Evolutionary conservation across 2,797 vertebrate species (phyloP).

Genomic region (Sandelia bainsii): DNA sequence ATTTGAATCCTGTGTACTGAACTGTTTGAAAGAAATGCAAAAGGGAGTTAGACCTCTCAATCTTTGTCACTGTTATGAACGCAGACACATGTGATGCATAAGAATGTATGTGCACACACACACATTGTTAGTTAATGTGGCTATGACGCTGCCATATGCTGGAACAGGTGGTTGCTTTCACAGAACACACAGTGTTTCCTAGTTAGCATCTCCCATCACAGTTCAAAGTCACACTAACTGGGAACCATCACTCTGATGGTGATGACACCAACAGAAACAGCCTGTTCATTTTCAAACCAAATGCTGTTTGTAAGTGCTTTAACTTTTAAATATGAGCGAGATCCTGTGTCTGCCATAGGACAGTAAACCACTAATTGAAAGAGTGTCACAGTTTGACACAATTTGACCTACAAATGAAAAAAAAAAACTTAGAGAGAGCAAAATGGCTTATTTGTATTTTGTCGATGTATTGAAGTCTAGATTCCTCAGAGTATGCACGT

Average conservation of each 20-base stretch:
- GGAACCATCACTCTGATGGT: conserved; percentile 25
- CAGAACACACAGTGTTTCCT: conserved; percentile 10
- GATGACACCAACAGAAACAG: not conserved
- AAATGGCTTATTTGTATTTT: no score
- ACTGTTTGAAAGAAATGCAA: no score
- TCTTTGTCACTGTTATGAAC: not conserved
- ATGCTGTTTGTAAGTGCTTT: not conserved
- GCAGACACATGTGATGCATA: not conserved
- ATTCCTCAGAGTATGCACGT: conserved; percentile 3
- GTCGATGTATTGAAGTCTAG: not conserved
- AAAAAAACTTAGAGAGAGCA: no score
- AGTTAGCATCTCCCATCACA: conserved; percentile 32
- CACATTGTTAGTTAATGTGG: conserved; percentile 5
- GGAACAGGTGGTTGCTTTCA: conserved; percentile 64
- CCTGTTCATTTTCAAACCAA: not conserved
- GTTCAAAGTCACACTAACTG: conserved; percentile 24
- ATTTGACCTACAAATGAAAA: not conserved
- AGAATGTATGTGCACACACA: not conserved
- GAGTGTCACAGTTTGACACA: no score
- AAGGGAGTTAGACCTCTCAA: not conserved
- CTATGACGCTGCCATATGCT: conserved; percentile 40
- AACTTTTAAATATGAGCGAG: not conserved
- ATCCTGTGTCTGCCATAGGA: no score
- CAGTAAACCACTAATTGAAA: no score
- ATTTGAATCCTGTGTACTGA: not conserved